Evolutionary conservation across 2,888 invertebrate species (phyloP), one percentile per base, ranked within the genome.

Genomic region (Coelinius sp.): DNA sequence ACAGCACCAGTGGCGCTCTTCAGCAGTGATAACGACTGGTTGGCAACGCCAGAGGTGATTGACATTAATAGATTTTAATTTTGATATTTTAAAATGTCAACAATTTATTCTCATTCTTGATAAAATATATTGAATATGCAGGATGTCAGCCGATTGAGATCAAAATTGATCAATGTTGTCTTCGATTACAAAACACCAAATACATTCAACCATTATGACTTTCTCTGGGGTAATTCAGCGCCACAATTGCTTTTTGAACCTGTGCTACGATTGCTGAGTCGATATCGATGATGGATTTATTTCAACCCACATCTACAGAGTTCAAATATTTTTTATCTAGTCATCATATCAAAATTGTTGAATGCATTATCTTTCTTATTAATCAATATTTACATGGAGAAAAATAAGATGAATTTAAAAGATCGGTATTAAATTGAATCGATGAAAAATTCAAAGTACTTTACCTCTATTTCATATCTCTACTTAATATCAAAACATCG

Each of bases 121-220:
- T n/a, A n/a, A n/a, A n/a, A n/a, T n/a, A n/a, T n/a, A n/a, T n/a
- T n/a, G n/a, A n/a, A n/a, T n/a, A n/a, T 79, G 46, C 68, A 84
- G 84, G 85, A 85, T 27, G 80, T 85, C 12, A 73, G 75, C 22
- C 59, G 78, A 10, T 71, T 85, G 22, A 76, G 75, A 8, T 70
- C 73, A 2, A 79, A 73, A 74, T 71, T 84, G 35, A 56, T 20
- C 24, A 86, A 81, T 56, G 65, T 86, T 2, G 79, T 86, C 10
- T 73, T 80, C 2, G 78, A 84, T 68, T 73, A 82, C 56, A 82
- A 79, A 27, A 74, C 81, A 20, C 52, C 68, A 2, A 77, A 76
- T 17, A 75, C 73, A 2, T 87, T 85, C 53, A 84, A 82, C 71
- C 86, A 87, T 75, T 86, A 86, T 31, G 86, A 87, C 46, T 87